phyloP scores from a whole-genome alignment of 2,113 vertebrate genomes.

The Lophius piscatorius region DNA sequence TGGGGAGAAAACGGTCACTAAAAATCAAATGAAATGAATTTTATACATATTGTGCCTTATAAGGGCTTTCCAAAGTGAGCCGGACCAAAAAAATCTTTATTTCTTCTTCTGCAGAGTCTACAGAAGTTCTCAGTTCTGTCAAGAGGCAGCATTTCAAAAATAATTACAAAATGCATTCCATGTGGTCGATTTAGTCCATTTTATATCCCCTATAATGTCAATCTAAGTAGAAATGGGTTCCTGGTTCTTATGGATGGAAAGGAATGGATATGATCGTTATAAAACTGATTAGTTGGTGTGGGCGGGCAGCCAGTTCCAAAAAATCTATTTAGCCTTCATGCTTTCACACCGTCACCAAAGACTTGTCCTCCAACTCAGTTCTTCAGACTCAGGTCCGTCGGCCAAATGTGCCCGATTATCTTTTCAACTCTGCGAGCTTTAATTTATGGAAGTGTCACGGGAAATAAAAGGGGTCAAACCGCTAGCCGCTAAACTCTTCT shows the following conservation, averaged over 20 bases:
- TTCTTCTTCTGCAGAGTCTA: no score
- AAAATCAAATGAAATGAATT: no score
- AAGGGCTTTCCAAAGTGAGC: no score
- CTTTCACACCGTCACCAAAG: conserved; percentile 19
- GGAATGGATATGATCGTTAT: conserved; percentile 42
- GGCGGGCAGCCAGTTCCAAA: conserved; percentile 14
- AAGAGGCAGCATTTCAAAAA: no score
- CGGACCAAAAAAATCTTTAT: no score
- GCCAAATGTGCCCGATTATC: conserved; percentile 59
- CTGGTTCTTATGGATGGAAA: conserved; percentile 25
- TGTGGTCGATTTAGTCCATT: no score
- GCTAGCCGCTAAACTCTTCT: conserved; percentile 55
- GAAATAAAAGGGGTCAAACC: conserved; percentile 56
- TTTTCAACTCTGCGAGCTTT: conserved; percentile 45
- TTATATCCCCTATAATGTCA: no score
- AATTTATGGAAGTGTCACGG: conserved; percentile 49
- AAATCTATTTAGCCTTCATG: conserved; percentile 43
- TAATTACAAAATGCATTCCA: background rate
- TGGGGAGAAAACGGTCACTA: no score
- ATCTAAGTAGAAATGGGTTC: no score
- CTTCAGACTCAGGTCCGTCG: conserved; percentile 45
- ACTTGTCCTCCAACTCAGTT: conserved; percentile 27
- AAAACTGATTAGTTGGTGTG: conserved; percentile 33
- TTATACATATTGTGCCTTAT: no score
- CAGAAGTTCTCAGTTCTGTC: no score